phyloP scores from a whole-genome alignment of 2,113 vertebrate genomes.

The Gymnobelideus leadbeateri region DNA sequence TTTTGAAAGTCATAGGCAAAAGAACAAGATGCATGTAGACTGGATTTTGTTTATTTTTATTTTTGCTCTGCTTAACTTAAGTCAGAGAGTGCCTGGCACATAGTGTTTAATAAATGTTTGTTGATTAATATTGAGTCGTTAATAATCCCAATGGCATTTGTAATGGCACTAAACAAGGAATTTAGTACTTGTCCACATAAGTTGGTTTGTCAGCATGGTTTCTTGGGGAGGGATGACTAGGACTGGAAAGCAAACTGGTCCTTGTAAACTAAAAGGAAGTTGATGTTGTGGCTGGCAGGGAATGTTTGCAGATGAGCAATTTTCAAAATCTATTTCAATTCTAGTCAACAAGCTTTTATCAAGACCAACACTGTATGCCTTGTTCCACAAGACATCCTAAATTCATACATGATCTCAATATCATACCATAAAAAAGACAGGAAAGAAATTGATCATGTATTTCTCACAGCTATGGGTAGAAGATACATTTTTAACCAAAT shows the following conservation, averaged over 20 bases:
- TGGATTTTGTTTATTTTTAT: neutral
- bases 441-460: neutral
- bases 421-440: neutral
- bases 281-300: neutral
- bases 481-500: neutral
- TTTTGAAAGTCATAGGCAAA: neutral
- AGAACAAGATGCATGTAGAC: neutral
- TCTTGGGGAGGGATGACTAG: neutral
- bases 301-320: neutral
- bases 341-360: neutral
- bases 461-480: neutral
- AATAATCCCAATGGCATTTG: neutral
- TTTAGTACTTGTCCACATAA: neutral
- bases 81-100: neutral
- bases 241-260: neutral
- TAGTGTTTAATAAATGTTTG: neutral
- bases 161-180: neutral
- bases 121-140: neutral
- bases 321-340: neutral
- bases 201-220: neutral
- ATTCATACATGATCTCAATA: neutral
- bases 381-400: neutral
- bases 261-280: neutral
- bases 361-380: neutral
- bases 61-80: neutral